Conservation (phyloP, 2,797 vertebrate genomes). For the Syncerus caffer region DNA sequence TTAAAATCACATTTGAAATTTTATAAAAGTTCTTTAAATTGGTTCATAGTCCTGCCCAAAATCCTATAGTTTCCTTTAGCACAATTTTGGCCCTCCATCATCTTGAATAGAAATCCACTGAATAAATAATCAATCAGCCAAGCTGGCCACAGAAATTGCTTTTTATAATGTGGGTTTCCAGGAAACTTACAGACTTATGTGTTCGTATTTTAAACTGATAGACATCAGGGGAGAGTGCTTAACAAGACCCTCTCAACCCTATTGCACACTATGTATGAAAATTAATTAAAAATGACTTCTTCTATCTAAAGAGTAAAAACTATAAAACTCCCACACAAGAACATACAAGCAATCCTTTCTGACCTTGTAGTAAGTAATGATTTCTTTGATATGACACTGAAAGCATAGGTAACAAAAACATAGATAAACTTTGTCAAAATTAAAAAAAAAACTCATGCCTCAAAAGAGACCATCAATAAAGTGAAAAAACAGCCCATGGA, state of each 20-base stretch:
- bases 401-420: not conserved
- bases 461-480: not conserved
- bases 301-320: not conserved
- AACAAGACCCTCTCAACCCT: not conserved
- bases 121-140: not conserved
- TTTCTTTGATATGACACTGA: not conserved
- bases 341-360: not conserved
- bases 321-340: not conserved
- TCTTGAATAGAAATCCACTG: not conserved
- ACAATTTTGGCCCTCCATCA: not conserved
- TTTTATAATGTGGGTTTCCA: not conserved
- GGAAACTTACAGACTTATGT: not conserved
- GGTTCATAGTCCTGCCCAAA: not conserved
- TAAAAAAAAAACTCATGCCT: not conserved
- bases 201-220: not conserved
- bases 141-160: not conserved
- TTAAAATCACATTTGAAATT: slow-evolving; percentile 37
- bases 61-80: not conserved
- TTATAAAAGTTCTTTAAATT: slow-evolving; percentile 22
- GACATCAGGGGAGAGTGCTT: not conserved
- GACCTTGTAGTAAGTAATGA: not conserved
- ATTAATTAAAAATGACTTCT: not conserved
- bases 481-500: not conserved
- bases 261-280: not conserved
- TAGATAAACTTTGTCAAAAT: not conserved